phyloP scores from a whole-genome alignment of 2,113 vertebrate species.

The Trachemys scripta region DNA sequence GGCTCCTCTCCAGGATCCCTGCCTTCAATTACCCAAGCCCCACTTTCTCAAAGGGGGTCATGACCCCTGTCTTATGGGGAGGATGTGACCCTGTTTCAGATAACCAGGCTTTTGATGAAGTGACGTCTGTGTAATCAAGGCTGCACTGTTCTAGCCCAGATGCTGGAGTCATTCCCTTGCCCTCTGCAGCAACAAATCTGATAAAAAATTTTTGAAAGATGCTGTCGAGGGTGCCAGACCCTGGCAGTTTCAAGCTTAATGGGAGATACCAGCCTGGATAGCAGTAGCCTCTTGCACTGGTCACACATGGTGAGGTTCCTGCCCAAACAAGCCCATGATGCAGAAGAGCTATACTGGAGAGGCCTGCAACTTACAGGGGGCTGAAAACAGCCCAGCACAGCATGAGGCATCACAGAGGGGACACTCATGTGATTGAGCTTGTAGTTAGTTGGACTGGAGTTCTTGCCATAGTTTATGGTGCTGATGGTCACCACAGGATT shows the following conservation, averaged over 20 bases:
- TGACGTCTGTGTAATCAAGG: neutral
- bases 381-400: neutral
- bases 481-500: neutral
- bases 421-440: neutral
- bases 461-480: neutral
- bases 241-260: neutral
- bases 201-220: neutral
- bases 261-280: neutral
- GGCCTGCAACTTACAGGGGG: neutral
- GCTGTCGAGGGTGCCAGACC: neutral
- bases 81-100: neutral
- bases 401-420: neutral
- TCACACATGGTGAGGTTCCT: neutral
- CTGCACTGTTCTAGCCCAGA: neutral
- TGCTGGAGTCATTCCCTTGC: neutral
- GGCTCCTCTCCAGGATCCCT: neutral
- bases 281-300: fast-evolving
- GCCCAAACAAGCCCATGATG: neutral
- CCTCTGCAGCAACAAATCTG: neutral
- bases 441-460: neutral
- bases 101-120: neutral
- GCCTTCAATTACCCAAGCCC: neutral
- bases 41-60: neutral
- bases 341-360: neutral
- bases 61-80: neutral